Conservation (phyloP, 1,140 invertebrate genomes). For the Philaenus spumarius region DNA sequence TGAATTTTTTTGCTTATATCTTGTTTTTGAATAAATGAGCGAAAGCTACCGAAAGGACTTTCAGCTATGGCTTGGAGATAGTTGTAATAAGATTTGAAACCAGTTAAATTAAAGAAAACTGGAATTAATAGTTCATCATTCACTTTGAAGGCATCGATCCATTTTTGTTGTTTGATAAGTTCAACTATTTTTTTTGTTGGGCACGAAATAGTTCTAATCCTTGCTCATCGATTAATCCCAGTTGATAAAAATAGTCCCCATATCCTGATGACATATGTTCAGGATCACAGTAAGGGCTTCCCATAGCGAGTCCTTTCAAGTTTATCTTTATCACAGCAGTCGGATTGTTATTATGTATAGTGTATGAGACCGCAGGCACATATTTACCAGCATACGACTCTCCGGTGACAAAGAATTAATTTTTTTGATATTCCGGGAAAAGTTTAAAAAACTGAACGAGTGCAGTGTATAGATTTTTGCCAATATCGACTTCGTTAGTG, state of each 20-base stretch:
- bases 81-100: slow-evolving; percentile 59
- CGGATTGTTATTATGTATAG: slow-evolving; percentile 46
- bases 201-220: slow-evolving; percentile 10
- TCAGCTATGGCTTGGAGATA: slow-evolving; percentile 39
- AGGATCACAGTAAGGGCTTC: slow-evolving; percentile 79
- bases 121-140: slow-evolving; percentile 66
- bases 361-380: slow-evolving; percentile 44
- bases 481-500: slow-evolving; percentile 37
- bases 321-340: slow-evolving; percentile 57
- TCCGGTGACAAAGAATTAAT: slow-evolving; percentile 38
- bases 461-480: slow-evolving; percentile 55
- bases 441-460: slow-evolving; percentile 65
- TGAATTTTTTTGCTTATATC: slow-evolving; percentile 59
- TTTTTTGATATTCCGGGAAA: slow-evolving; percentile 36
- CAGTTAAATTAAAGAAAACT: background rate
- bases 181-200: slow-evolving; percentile 36
- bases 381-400: slow-evolving; percentile 53
- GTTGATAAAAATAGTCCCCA: slow-evolving; percentile 71
- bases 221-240: slow-evolving; percentile 45
- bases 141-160: slow-evolving; percentile 71
- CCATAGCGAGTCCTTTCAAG: slow-evolving; percentile 69
- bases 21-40: background rate
- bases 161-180: slow-evolving; percentile 57
- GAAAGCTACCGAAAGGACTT: slow-evolving; percentile 26
- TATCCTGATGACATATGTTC: slow-evolving; percentile 65